Evolutionary conservation across 1,140 invertebrate species (phyloP).

Genomic region (Neodiprion fabricii): DNA sequence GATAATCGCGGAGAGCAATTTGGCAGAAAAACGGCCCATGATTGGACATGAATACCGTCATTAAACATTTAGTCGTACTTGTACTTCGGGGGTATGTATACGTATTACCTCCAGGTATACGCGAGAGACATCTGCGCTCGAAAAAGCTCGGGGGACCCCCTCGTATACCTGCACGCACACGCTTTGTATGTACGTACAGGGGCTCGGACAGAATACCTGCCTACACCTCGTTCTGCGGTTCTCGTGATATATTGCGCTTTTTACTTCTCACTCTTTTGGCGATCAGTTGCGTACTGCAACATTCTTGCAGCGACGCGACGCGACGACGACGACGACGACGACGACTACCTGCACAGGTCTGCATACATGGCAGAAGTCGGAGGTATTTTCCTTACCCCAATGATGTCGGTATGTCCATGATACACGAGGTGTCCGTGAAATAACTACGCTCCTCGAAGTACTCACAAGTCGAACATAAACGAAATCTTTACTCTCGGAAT

Average conservation of each 20-base stretch:
- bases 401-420: too few relatives aligned
- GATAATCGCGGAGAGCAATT: not conserved
- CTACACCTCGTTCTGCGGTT: not conserved
- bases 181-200: too few relatives aligned
- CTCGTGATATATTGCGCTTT: slow-evolving; percentile 1
- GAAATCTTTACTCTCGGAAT: too few relatives aligned
- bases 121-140: slow-evolving; percentile 23
- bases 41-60: slow-evolving; percentile 33
- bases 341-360: not conserved
- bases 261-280: not conserved
- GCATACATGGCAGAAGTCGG: too few relatives aligned
- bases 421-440: too few relatives aligned
- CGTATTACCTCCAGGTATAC: slow-evolving; percentile 6
- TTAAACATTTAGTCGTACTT: slow-evolving; percentile 25
- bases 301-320: not conserved
- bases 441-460: too few relatives aligned
- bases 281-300: not conserved
- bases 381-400: too few relatives aligned
- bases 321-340: not conserved
- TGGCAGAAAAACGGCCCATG: slow-evolving; percentile 23
- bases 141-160: slow-evolving; percentile 16
- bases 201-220: not conserved
- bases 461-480: too few relatives aligned
- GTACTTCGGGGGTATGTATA: slow-evolving; percentile 16
- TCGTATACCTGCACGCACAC: too few relatives aligned